These are phyloP conservation scores for Taphrorychus bicolor DNA, from an alignment of 2,888 invertebrate genomes.

Conservation along the genomic window DNA sequence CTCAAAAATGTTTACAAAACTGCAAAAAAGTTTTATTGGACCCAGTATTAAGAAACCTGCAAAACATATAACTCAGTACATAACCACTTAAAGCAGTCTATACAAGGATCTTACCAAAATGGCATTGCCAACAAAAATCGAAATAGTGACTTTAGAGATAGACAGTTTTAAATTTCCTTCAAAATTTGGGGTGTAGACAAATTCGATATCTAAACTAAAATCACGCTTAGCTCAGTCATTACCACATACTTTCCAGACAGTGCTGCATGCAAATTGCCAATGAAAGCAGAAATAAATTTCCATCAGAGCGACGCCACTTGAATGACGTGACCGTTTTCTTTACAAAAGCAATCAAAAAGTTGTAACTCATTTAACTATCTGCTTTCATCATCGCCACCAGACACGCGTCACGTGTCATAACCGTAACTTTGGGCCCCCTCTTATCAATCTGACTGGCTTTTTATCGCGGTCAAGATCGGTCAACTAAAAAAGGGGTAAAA, in stretches of 20 bases:
- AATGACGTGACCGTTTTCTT: slow-evolving; percentile 24
- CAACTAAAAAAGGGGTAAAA: slow-evolving; percentile 5
- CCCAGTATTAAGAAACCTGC: too few species aligned
- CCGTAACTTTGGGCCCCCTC: slow-evolving; percentile 21
- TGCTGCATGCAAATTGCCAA: not conserved
- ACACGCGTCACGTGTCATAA: slow-evolving; percentile 31
- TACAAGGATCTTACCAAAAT: too few species aligned
- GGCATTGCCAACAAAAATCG: too few species aligned
- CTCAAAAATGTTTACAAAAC: too few species aligned
- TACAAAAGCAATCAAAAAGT: slow-evolving; percentile 26
- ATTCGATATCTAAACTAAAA: too few species aligned
- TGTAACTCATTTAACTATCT: slow-evolving; percentile 33
- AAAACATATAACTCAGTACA: too few species aligned
- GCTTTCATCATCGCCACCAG: slow-evolving; percentile 21
- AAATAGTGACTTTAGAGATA: too few species aligned
- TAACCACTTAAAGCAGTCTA: too few species aligned
- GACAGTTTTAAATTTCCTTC: too few species aligned
- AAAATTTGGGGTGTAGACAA: too few species aligned
- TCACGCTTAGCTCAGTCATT: too few species aligned
- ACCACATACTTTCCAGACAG: not conserved
- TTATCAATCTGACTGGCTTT: slow-evolving; percentile 14
- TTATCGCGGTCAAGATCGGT: slow-evolving; percentile 28
- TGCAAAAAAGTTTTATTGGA: too few species aligned
- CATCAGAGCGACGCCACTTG: not conserved
- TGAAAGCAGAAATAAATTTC: not conserved